phyloP scores from a whole-genome alignment of 2,797 vertebrate species.

The Poecile montanus region DNA sequence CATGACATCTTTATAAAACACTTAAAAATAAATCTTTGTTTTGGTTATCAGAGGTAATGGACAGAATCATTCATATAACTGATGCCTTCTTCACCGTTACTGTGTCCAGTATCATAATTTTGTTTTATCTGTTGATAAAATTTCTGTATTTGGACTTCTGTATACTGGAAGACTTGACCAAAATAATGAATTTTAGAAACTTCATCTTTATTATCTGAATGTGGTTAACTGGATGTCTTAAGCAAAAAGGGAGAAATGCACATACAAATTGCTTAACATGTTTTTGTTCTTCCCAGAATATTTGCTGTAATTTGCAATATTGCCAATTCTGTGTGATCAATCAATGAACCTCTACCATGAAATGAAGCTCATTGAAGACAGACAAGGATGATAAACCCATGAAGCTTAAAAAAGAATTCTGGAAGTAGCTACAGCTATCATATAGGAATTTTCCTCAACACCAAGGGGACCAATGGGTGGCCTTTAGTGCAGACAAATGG shows the following conservation, averaged over 20 bases:
- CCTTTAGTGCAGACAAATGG: neutral
- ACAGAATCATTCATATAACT: neutral
- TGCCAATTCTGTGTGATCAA: accelerated
- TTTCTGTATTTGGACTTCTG: neutral
- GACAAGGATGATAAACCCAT: neutral
- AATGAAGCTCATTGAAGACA: neutral
- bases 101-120: neutral
- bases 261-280: neutral
- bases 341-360: neutral
- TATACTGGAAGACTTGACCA: neutral
- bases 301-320: neutral
- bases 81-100: neutral
- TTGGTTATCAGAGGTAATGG: neutral
- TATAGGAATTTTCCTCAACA: neutral
- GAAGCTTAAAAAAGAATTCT: neutral
- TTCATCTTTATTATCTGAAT: neutral
- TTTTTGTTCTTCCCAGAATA: neutral
- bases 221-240: neutral
- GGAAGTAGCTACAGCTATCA: neutral
- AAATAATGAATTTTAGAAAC: neutral
- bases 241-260: neutral
- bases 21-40: neutral
- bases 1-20: neutral
- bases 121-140: neutral
- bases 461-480: neutral